phyloP scores from a whole-genome alignment of 2,797 vertebrate species.

The Ibycter americanus region DNA sequence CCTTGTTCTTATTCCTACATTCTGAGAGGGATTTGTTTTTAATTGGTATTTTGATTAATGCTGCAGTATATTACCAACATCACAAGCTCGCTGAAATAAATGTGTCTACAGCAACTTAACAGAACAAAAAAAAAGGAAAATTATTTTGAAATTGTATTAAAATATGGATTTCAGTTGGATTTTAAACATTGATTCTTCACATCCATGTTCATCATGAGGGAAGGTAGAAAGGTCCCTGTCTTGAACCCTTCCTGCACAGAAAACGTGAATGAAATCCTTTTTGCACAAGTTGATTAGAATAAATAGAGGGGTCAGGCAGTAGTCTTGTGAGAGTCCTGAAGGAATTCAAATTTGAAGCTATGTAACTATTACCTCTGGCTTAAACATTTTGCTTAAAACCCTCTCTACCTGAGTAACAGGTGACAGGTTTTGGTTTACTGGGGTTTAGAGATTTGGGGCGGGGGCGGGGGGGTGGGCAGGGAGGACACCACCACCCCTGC shows the following conservation, averaged over 20 bases:
- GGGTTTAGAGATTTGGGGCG: no score
- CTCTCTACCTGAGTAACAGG: neutral
- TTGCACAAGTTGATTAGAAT: neutral
- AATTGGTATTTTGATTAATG: neutral
- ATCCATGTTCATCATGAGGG: neutral
- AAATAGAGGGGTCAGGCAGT: neutral
- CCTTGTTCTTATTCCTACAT: neutral
- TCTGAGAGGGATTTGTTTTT: neutral
- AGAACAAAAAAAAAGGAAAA: neutral
- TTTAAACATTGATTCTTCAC: neutral
- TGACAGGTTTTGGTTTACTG: neutral
- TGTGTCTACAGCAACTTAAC: neutral
- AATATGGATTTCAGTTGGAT: neutral
- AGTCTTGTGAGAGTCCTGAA: neutral
- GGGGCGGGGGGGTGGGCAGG: no score
- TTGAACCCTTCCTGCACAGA: neutral
- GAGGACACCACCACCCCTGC: neutral
- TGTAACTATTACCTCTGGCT: neutral
- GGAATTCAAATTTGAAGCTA: neutral
- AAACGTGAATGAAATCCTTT: neutral
- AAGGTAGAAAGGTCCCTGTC: neutral
- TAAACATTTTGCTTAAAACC: neutral
- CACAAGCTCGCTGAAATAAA: neutral
- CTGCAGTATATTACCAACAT: neutral
- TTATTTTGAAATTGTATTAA: neutral